Percentiles rank a stretch among this genome's conserved stretches.
These are phyloP conservation scores for Medauroidea extradentata DNA, from an alignment of 1,140 invertebrate genomes.

Conservation along the genomic window DNA sequence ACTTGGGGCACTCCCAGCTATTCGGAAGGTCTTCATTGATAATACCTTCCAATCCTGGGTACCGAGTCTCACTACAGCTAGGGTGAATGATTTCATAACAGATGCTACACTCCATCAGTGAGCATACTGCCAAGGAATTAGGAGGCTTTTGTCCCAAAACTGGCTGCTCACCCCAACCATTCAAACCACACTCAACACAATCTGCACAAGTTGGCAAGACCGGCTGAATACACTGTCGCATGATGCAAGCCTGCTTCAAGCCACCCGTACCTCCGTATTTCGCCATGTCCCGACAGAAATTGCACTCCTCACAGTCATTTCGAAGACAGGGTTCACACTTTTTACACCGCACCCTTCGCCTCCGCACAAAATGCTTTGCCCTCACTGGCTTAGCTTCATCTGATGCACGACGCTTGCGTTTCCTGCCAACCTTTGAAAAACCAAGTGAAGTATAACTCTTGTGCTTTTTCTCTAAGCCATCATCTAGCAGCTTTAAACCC, in stretches of 20 bases:
- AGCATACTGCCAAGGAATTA: conserved; percentile 25
- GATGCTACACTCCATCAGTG: conserved; percentile 73
- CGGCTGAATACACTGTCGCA: conserved; percentile 87
- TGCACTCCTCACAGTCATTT: conserved; percentile 88
- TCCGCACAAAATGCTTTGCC: conserved; percentile 18
- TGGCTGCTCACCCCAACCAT: conserved; percentile 77
- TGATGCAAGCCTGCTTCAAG: conserved; percentile 91
- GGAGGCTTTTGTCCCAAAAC: conserved; percentile 33
- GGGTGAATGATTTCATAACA: conserved; percentile 95
- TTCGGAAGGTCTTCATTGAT: conserved; percentile 95
- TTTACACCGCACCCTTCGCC: conserved; percentile 66
- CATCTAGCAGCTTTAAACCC: too few species aligned
- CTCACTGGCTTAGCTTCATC: too few species aligned
- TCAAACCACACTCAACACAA: conserved; percentile 82
- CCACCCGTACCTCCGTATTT: conserved; percentile 91
- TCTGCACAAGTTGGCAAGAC: conserved; percentile 86
- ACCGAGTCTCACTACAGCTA: conserved; percentile 52
- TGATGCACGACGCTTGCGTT: too few species aligned
- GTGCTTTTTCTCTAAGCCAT: too few species aligned
- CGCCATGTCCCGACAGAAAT: conserved; percentile 94
- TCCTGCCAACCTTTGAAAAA: too few species aligned
- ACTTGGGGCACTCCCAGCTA: conserved; percentile 94
- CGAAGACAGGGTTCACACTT: conserved; percentile 90
- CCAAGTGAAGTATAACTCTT: too few species aligned
- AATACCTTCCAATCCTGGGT: conserved; percentile 47